Percentiles rank a stretch among this genome's conserved stretches.
Conservation (phyloP, 2,797 vertebrate genomes). For the Catharus ustulatus region DNA sequence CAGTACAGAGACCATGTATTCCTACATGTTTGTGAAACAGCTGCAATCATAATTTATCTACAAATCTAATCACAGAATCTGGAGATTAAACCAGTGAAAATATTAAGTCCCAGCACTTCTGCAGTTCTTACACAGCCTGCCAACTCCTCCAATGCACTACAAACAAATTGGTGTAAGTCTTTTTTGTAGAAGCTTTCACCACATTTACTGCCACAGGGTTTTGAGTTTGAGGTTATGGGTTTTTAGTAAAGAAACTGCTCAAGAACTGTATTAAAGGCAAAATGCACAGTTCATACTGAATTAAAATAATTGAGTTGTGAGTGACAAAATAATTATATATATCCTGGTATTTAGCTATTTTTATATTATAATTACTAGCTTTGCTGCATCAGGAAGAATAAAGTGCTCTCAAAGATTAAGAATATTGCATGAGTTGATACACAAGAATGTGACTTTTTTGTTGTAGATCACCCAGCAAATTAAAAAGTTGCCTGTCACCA, state of each 20-base stretch:
- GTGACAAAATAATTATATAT: conserved; percentile 72
- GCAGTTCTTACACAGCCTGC: background rate
- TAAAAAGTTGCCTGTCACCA: conserved; percentile 21
- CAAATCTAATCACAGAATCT: background rate
- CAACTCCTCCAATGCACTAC: background rate
- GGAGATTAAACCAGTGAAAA: background rate
- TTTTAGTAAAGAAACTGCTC: background rate
- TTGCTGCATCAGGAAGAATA: conserved; percentile 62
- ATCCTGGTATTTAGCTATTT: conserved; percentile 68
- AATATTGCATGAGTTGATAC: conserved; percentile 31
- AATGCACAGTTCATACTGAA: conserved; percentile 11
- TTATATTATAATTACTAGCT: conserved; percentile 69
- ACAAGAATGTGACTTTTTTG: conserved; percentile 60
- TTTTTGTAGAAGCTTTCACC: background rate
- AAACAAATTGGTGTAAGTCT: background rate
- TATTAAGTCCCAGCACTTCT: background rate
- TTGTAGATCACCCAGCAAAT: background rate
- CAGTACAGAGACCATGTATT: background rate
- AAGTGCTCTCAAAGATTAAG: conserved; percentile 68
- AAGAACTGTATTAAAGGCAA: background rate
- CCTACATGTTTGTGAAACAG: background rate
- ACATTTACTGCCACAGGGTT: background rate
- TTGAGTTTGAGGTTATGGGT: background rate
- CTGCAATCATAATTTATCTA: background rate
- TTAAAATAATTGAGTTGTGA: conserved; percentile 71